phyloP scores from a whole-genome alignment of 2,113 vertebrate species.

The Pelobates fuscus region DNA sequence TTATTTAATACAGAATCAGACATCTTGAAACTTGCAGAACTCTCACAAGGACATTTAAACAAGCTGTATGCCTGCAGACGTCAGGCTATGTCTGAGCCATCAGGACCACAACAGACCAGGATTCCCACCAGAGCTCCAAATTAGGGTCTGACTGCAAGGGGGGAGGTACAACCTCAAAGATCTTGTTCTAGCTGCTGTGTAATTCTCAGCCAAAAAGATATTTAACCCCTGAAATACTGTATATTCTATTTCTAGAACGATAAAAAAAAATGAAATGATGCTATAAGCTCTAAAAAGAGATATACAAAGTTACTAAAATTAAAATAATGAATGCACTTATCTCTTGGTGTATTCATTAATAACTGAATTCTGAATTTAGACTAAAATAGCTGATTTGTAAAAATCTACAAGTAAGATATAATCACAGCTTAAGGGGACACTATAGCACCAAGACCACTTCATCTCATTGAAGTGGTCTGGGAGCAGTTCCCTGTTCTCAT shows the following conservation, averaged over 20 bases:
- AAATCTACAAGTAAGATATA: not conserved
- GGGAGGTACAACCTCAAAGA: slow-evolving; percentile 20
- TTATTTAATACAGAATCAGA: slow-evolving; percentile 88
- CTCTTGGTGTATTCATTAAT: not conserved
- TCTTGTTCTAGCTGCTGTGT: slow-evolving; percentile 33
- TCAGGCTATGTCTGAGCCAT: slow-evolving; percentile 40
- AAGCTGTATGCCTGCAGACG: slow-evolving; percentile 15
- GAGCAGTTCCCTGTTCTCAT: no score
- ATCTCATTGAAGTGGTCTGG: no score
- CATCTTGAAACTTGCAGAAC: slow-evolving; percentile 64
- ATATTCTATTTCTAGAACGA: no score
- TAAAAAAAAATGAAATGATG: no score
- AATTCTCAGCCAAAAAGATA: slow-evolving; percentile 29
- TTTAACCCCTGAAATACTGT: slow-evolving; percentile 14
- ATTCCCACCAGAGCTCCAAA: slow-evolving; percentile 47
- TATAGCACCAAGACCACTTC: no score
- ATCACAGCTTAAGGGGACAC: no score
- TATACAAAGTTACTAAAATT: not conserved
- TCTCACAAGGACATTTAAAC: slow-evolving; percentile 31
- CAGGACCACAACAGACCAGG: slow-evolving; percentile 46
- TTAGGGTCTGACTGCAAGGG: slow-evolving; percentile 40
- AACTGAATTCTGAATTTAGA: not conserved
- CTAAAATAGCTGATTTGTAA: no score
- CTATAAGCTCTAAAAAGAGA: not conserved
- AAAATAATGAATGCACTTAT: not conserved